Conservation (phyloP, 2,797 vertebrate genomes). For the Trachurus trachurus region DNA sequence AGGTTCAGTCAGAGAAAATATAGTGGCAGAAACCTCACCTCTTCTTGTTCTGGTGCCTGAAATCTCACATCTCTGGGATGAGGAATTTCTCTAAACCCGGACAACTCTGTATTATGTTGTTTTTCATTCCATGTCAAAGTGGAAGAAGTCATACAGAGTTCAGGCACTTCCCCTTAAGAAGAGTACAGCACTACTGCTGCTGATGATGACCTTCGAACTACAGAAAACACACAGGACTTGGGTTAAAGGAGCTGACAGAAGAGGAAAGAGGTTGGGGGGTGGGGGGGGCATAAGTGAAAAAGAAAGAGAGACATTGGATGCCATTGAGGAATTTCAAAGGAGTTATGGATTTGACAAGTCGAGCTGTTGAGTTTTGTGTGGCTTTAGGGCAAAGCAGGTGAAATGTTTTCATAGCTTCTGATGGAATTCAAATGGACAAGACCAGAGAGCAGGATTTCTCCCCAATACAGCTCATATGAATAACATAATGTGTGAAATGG, state of each 20-base stretch:
- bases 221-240: constrained; percentile 16
- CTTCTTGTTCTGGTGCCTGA: constrained; percentile 7
- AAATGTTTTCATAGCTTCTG: constrained; percentile 41
- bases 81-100: constrained; percentile 12
- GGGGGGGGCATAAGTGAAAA: constrained; percentile 20
- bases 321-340: constrained; percentile 71
- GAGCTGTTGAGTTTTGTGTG: constrained; percentile 56
- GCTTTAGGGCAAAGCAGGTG: constrained; percentile 67
- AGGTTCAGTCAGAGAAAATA: constrained; percentile 34
- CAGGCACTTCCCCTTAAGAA: constrained; percentile 10
- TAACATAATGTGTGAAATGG: background rate
- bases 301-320: constrained; percentile 50
- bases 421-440: constrained; percentile 18
- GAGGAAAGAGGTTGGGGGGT: constrained; percentile 9
- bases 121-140: constrained; percentile 24
- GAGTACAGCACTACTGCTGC: constrained; percentile 10
- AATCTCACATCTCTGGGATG: constrained; percentile 20
- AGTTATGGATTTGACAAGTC: constrained; percentile 77
- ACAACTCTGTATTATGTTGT: constrained; percentile 8
- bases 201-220: constrained; percentile 58
- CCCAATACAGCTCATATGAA: background rate
- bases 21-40: constrained; percentile 29
- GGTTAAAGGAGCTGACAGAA: constrained; percentile 61
- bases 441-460: constrained; percentile 12
- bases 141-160: constrained; percentile 56